Percentiles rank a stretch among this genome's conserved stretches.
Evolutionary conservation across 2,888 invertebrate species (phyloP).

Genomic region (Eledona agricola): DNA sequence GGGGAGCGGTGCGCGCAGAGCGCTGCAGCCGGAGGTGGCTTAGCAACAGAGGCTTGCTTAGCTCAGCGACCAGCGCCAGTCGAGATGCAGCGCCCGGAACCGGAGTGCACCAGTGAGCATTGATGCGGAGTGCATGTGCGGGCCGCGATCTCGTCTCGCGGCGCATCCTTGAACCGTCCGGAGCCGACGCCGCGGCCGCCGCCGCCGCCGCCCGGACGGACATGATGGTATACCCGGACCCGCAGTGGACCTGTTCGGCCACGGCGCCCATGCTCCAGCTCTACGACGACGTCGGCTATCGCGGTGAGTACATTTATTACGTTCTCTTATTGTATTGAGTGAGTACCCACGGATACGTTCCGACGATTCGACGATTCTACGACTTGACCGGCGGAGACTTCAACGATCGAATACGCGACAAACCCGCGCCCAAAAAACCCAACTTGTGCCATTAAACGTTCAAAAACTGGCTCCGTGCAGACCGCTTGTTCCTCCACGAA

Average conservation of each 20-base stretch:
- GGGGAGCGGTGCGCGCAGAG: conserved; percentile 35
- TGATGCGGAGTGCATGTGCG: conserved; percentile 60
- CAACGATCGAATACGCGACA: conserved; percentile 31
- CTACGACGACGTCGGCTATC: conserved; percentile 71
- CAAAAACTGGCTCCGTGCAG: conserved; percentile 60
- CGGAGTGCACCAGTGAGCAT: conserved; percentile 49
- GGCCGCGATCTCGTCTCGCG: conserved; percentile 58
- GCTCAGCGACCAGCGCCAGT: conserved; percentile 47
- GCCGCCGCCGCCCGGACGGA: conserved; percentile 49
- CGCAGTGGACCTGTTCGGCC: conserved; percentile 65
- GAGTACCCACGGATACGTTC: no score
- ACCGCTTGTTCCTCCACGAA: conserved; percentile 39
- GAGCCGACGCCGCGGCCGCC: conserved; percentile 52
- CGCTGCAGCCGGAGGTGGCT: conserved; percentile 42
- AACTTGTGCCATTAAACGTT: conserved; percentile 58
- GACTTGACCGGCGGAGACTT: conserved; percentile 31
- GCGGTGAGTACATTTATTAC: conserved; percentile 64
- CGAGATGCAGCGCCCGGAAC: conserved; percentile 48
- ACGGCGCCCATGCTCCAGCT: conserved; percentile 71
- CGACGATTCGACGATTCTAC: no score
- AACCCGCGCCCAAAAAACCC: conserved; percentile 52
- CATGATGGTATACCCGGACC: conserved; percentile 72
- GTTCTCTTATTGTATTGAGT: no score
- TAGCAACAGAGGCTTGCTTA: conserved; percentile 46
- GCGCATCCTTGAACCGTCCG: conserved; percentile 56